phyloP scores from a whole-genome alignment of 2,888 invertebrate genomes.

The Nomada goodeniana region DNA sequence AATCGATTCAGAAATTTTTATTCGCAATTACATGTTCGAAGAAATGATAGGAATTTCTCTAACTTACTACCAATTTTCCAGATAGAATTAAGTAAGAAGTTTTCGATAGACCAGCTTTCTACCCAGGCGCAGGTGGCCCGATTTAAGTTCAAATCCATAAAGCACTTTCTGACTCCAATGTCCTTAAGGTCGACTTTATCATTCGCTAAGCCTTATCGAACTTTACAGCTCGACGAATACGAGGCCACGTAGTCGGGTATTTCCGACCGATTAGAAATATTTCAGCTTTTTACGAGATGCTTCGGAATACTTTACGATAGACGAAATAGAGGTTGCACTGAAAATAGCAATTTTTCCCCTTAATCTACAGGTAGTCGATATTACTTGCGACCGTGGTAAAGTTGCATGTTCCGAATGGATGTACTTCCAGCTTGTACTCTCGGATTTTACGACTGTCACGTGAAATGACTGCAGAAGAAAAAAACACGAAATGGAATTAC shows the following conservation, averaged over 20 bases:
- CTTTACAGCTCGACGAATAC: constrained; percentile 68
- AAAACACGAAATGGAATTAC: background rate
- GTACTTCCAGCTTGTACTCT: background rate
- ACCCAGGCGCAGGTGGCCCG: background rate
- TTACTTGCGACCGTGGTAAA: background rate
- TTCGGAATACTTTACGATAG: constrained; percentile 11
- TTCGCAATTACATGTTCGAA: too few relatives aligned
- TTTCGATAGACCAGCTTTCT: constrained; percentile 3
- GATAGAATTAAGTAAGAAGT: constrained; percentile 3
- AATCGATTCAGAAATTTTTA: too few relatives aligned
- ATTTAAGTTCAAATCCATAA: constrained; percentile 58
- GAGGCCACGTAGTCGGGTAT: constrained; percentile 31
- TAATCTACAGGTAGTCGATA: background rate
- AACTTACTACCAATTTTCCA: too few relatives aligned
- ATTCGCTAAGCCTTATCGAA: constrained; percentile 67
- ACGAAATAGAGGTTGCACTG: background rate
- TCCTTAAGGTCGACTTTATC: constrained; percentile 64
- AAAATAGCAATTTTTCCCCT: constrained; percentile 18
- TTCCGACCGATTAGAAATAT: constrained; percentile 61
- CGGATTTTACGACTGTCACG: background rate
- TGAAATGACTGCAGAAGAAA: background rate
- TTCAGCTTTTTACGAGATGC: constrained; percentile 5
- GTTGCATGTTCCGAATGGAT: constrained; percentile 6
- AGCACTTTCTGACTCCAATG: constrained; percentile 33
- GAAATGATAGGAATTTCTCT: too few relatives aligned